Conservation (phyloP, 2,797 vertebrate species). For the Bufotes viridis region DNA sequence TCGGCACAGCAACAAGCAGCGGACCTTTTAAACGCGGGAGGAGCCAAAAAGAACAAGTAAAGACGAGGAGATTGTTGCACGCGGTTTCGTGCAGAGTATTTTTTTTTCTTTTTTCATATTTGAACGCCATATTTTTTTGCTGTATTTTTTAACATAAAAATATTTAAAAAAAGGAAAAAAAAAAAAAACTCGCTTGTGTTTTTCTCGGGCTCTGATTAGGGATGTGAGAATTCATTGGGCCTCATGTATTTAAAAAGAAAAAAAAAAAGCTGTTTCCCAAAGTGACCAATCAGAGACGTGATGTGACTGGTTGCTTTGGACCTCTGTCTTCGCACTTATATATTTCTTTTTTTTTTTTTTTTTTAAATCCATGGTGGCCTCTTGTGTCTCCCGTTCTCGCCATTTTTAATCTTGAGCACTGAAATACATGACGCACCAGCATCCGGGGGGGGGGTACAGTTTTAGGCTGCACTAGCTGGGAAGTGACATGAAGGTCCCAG, state of each 20-base stretch:
- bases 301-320: not conserved
- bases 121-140: conserved; percentile 80
- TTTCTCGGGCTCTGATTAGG: not conserved
- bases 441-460: not conserved
- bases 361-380: not conserved
- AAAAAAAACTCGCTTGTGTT: conserved; percentile 11
- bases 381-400: not conserved
- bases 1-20: not conserved
- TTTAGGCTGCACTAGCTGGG: not conserved
- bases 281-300: not conserved
- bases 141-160: conserved; percentile 84
- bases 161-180: conserved; percentile 68
- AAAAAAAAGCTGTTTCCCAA: not conserved
- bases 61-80: not conserved
- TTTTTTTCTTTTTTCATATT: conserved; percentile 74
- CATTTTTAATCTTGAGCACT: conserved; percentile 1
- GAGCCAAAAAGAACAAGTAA: conserved; percentile 42
- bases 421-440: not conserved
- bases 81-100: conserved; percentile 74
- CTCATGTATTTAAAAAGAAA: not conserved
- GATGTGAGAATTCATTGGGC: not conserved
- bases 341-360: not conserved
- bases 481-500: not conserved
- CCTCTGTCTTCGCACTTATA: not conserved
- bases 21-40: not conserved